phyloP scores from a whole-genome alignment of 1,140 invertebrate genomes.

The Caenorhabditis elegans region WBcel235 BX284606.5:2807001-2807500 shows the following conservation, averaged over 20 bases:
- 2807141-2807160: neutral
- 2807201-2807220: neutral
- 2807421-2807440: too few species aligned
- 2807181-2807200: neutral
- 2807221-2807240: neutral
- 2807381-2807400: too few species aligned
- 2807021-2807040: too few species aligned
- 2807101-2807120: neutral
- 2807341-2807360: neutral
- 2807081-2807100: neutral
- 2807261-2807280: neutral
- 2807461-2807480: neutral
- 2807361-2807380: too few species aligned
- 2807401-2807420: too few species aligned
- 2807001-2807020: too few species aligned
- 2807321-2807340: neutral
- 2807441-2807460: neutral
- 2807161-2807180: neutral
- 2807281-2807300: neutral
- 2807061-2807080: neutral
- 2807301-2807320: neutral
- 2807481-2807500: neutral
- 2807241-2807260: neutral
- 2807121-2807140: neutral
- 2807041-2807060: neutral